Evolutionary conservation across 2,113 vertebrate genomes (phyloP).

Genomic region (Phalacrocorax aristotelis): DNA sequence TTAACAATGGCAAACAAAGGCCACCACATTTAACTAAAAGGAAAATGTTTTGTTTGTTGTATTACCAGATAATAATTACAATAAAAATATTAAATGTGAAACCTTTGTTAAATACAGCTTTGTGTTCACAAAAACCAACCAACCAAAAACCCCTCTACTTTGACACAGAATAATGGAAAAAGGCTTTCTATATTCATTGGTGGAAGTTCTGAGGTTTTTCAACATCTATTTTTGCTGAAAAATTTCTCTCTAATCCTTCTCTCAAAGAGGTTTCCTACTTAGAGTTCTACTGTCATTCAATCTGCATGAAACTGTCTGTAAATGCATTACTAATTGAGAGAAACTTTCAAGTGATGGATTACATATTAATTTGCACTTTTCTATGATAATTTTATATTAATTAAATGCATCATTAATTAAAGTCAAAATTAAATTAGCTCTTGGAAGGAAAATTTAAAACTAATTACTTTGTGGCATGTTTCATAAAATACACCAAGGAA

Average conservation of each 20-base stretch:
- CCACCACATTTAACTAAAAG: neutral
- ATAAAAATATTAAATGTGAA: neutral
- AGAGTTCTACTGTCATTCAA: neutral
- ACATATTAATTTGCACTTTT: conserved; percentile 53
- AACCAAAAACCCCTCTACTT: neutral
- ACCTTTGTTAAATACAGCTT: neutral
- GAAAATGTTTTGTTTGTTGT: neutral
- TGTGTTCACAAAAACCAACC: neutral
- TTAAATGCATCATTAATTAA: conserved; percentile 56
- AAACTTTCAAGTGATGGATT: conserved; percentile 44
- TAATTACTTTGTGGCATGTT: neutral
- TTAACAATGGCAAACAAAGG: neutral
- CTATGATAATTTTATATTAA: conserved; percentile 43
- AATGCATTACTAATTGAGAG: conserved; percentile 33
- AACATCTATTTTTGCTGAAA: neutral
- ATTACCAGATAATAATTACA: neutral
- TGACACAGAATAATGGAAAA: neutral
- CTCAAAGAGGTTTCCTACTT: neutral
- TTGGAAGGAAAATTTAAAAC: conserved; percentile 42
- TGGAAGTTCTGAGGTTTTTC: neutral
- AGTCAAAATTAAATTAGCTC: conserved; percentile 48
- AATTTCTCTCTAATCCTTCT: neutral
- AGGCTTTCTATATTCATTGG: neutral
- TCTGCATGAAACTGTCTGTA: neutral
- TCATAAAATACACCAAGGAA: neutral